Evolutionary conservation across 2,888 invertebrate genomes (phyloP), one percentile per base, ranked within the genome.

Genomic region (Apotomis betuletana): DNA sequence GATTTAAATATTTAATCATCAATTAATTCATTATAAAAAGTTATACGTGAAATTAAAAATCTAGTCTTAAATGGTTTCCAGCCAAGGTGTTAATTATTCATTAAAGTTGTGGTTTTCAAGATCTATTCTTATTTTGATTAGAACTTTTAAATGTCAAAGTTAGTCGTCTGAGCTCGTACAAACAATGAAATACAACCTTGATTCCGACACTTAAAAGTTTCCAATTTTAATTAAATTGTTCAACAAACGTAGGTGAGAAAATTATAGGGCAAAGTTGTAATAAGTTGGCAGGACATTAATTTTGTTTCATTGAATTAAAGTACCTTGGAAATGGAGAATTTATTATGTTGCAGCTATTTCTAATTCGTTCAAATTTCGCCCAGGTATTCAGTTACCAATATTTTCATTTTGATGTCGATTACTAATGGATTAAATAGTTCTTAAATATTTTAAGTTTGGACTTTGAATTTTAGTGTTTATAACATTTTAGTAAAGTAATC

Each of bases 141-240:
- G 10, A n/a, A 49, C 27, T 61, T 49, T 10, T 49, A 8, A 38
- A 49, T 38, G 13, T 38, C 9, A 54, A 63, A 54, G 13, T 63
- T 5, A 38, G 38, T 12, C 6, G 10, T 27, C 6, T 41, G 5
- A 41, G 41, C 41, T 6, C 6, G 5, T 61, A 68, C 44, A 64
- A 27, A 36, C 65, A 70, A 59, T 54, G 54, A 67, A 70, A 65
- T 61, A 67, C 55, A 67, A 67, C 5, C 54, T 69, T 51, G 54
- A 65, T 38, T 59, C 46, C 36, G 27, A 46, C 36, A 15, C 10
- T 41, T 27, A 27, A 36, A 70, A 71, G 67, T 71, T 71, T 46
- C 2, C n/a, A 27, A 67, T 57, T 61, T 67, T 58, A 71, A 71
- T 71, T 67, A 67, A 62, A 62, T 62, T 71, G 62, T 62, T 51